Base-by-base conservation (phyloP, 2,113 vertebrate species). In the Sarotherodon lohbergeri region DNA sequence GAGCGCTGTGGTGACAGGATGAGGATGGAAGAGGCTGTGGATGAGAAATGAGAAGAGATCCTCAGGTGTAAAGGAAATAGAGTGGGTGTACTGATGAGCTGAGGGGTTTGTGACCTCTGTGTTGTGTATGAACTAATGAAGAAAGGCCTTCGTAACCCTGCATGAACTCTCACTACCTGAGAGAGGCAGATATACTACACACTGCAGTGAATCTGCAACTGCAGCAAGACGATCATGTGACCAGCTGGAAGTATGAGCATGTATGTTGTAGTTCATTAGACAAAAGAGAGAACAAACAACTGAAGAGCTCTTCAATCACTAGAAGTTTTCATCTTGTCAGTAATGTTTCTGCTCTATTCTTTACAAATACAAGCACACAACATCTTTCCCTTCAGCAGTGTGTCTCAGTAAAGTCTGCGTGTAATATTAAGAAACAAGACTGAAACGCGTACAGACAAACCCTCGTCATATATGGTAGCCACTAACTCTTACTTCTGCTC, bases 101-200 rank as follows among this genome's bases (percentile, higher is more conserved):
- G 88, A 27, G 36, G 80, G 78, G 78, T 83, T 68, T 34, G 66
- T 93, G 92, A 95, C 93, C 94, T 39, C 84, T 48, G 86, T 81
- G 86, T 88, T 89, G 78, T 68, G 3, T 68, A 54, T 89, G 91
- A 90, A 87, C 81, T 88, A 84, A 95, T 95, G 90, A 95, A 73
- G 32, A 84, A 92, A 17, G 83, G 85, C 90, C 92, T 54, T 6
- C 7, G 2, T 89, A 90, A 94, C 88, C 90, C 48, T 1, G 36
- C 5, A 32, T 84, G 88, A 92, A 85, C 81, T 71, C 16, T 48
- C 13, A 11, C 82, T 63, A 57, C 80, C 81, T 11, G 50, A 7
- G 88, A 39, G 57, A 90, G 90, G 73, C 85, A 52, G 76, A 32
- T 13, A 19, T 61, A 8, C 48, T 11, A 43, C 10, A 76, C 27